These are phyloP conservation scores for Heliconius hewitsoni DNA, from an alignment of 1,140 invertebrate genomes.

Conservation along the genomic window DNA sequence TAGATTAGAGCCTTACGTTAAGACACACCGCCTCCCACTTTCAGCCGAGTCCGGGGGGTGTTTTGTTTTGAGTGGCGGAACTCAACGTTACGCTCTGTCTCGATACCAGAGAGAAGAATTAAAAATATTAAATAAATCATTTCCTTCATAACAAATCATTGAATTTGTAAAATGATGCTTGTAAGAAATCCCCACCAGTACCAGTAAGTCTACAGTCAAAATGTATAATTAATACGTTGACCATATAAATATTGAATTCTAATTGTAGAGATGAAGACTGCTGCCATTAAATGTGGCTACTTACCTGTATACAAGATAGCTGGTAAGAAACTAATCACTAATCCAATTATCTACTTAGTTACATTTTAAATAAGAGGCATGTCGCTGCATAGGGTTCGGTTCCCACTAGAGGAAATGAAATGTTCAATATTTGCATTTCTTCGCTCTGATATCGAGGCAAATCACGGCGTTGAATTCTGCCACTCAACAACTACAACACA, in stretches of 20 bases:
- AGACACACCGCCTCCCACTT: too few relatives aligned
- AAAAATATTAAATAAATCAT: neutral
- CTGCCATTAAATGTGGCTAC: constrained; percentile 10
- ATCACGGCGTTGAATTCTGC: too few relatives aligned
- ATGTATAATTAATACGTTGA: neutral
- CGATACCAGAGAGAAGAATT: too few relatives aligned
- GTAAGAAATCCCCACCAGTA: neutral
- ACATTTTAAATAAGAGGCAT: constrained; percentile 17
- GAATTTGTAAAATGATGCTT: neutral
- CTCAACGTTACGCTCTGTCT: too few relatives aligned
- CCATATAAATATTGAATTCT: constrained; percentile 24
- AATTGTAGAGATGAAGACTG: neutral
- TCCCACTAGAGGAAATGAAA: too few relatives aligned
- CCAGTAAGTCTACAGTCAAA: neutral
- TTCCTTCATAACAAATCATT: neutral
- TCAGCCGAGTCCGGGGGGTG: too few relatives aligned
- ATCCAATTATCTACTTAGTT: constrained; percentile 15
- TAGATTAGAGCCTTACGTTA: too few relatives aligned
- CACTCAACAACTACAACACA: too few relatives aligned
- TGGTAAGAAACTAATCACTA: constrained; percentile 13
- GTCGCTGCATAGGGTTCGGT: neutral
- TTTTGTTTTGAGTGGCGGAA: too few relatives aligned
- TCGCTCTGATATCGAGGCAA: too few relatives aligned
- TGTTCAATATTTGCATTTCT: too few relatives aligned
- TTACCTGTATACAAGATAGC: constrained; percentile 9